A percentile compares a stretch with the other conserved stretches of the same genome.
Conservation (phyloP, 2,113 vertebrate species). For the Bagarius yarrelli region DNA sequence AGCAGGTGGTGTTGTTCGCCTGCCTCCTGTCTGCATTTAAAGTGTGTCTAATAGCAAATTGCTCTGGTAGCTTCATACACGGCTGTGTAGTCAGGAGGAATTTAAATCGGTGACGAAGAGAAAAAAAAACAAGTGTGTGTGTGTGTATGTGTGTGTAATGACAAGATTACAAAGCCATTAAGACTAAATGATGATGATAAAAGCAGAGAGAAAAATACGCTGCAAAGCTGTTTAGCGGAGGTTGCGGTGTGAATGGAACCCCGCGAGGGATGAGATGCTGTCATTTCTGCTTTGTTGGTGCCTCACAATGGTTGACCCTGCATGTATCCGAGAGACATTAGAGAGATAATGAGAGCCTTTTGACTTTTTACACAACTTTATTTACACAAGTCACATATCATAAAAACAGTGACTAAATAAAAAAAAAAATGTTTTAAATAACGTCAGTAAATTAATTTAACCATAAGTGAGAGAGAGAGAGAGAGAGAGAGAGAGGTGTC, state of each 20-base stretch:
- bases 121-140: not conserved
- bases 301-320: conserved; percentile 4
- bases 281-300: conserved; percentile 17
- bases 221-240: conserved; percentile 10
- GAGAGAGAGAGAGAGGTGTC: not conserved
- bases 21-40: conserved; percentile 31
- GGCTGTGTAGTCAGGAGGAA: conserved; percentile 12
- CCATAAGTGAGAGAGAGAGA: too few species aligned
- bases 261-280: conserved; percentile 11
- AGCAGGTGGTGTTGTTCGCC: conserved; percentile 23
- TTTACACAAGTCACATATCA: too few species aligned
- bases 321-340: not conserved
- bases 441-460: too few species aligned
- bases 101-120: not conserved
- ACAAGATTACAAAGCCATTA: conserved; percentile 30
- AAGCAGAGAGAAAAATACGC: conserved; percentile 12
- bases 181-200: conserved; percentile 24
- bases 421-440: too few species aligned
- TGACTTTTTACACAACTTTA: too few species aligned
- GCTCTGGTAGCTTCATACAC: conserved; percentile 14
- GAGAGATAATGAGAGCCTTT: too few species aligned
- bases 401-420: too few species aligned
- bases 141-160: conserved; percentile 5
- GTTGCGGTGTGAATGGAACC: conserved; percentile 14
- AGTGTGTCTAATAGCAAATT: conserved; percentile 30